phyloP scores from a whole-genome alignment of 2,113 vertebrate genomes.

The Athene cunicularia region DNA sequence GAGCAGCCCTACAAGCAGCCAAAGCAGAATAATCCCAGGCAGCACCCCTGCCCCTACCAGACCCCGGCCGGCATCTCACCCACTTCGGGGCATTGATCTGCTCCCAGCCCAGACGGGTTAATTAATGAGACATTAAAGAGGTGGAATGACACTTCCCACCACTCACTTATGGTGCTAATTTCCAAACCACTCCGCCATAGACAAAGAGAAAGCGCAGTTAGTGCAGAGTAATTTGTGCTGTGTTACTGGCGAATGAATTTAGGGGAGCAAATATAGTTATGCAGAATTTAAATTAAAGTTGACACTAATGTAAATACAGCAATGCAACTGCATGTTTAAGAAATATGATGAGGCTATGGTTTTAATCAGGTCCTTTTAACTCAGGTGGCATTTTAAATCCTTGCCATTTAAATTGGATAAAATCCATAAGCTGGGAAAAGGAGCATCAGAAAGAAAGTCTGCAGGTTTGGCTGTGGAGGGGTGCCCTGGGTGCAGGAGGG shows the following conservation, averaged over 20 bases:
- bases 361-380: slow-evolving; percentile 81
- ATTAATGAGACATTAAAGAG: slow-evolving; percentile 80
- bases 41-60: neutral
- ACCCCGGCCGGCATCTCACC: neutral
- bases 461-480: neutral
- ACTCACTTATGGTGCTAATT: slow-evolving; percentile 77
- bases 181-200: slow-evolving; percentile 73
- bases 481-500: neutral
- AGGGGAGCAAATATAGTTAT: slow-evolving; percentile 81
- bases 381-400: slow-evolving; percentile 78
- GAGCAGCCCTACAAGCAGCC: neutral
- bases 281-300: slow-evolving; percentile 83
- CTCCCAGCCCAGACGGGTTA: slow-evolving; percentile 49
- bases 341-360: slow-evolving; percentile 77
- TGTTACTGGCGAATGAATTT: slow-evolving; percentile 75
- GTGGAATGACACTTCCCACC: slow-evolving; percentile 74
- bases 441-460: neutral
- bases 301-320: slow-evolving; percentile 81
- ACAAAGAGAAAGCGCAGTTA: slow-evolving; percentile 74
- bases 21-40: neutral
- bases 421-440: slow-evolving; percentile 52
- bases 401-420: slow-evolving; percentile 76
- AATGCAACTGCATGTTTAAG: slow-evolving; percentile 74
- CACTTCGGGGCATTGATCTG: neutral
- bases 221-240: slow-evolving; percentile 76